phyloP scores from a whole-genome alignment of 2,797 vertebrate species.

The Labroides dimidiatus region DNA sequence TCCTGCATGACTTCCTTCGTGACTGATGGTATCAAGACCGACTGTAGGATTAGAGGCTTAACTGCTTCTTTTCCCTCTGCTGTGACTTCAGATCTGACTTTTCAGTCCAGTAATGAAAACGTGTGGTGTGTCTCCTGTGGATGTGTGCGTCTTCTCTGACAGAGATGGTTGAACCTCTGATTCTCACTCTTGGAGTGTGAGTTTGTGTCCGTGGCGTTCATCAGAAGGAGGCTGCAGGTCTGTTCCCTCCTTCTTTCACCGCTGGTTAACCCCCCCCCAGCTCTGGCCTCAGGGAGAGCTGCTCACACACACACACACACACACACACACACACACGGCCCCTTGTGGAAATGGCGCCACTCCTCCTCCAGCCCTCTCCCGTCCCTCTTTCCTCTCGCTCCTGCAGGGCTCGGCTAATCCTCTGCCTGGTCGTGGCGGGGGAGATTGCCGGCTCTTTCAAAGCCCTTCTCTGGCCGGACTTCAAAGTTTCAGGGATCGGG shows the following conservation, averaged over 20 bases:
- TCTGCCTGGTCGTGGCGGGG: conserved; percentile 73
- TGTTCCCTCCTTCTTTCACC: conserved; percentile 70
- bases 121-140: no score
- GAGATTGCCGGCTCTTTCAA: conserved; percentile 78
- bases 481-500: conserved; percentile 79
- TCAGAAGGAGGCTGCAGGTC: conserved; percentile 55
- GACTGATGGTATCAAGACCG: conserved; percentile 46
- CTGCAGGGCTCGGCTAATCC: conserved; percentile 80
- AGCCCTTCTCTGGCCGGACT: conserved; percentile 78
- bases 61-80: conserved; percentile 6
- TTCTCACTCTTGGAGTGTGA: conserved; percentile 63
- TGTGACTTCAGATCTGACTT: conserved; percentile 26
- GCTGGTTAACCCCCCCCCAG: conserved; percentile 78
- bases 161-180: conserved; percentile 35
- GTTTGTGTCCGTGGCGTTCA: conserved; percentile 74
- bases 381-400: conserved; percentile 65
- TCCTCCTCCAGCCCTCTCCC: conserved; percentile 63
- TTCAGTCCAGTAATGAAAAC: conserved; percentile 30
- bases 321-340: conserved; percentile 51
- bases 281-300: conserved; percentile 62
- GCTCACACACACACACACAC: conserved; percentile 53
- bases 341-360: conserved; percentile 64
- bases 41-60: conserved; percentile 48
- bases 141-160: not conserved
- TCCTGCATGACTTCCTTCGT: conserved; percentile 39